Evolutionary conservation across 1,140 invertebrate species (phyloP).

Genomic region (Orius laevigatus): DNA sequence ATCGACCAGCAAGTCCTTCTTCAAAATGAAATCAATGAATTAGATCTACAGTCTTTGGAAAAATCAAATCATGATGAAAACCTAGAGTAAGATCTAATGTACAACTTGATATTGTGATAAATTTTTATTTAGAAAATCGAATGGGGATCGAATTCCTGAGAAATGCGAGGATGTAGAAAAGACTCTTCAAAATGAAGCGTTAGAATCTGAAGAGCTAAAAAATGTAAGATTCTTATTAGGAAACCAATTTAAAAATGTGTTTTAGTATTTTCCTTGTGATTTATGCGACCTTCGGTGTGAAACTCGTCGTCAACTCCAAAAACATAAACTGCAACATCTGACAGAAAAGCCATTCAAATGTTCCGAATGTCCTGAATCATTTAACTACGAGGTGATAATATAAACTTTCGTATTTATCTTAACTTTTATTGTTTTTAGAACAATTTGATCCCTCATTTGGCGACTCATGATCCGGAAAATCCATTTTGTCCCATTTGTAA

Average conservation of each 20-base stretch:
- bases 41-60: too few relatives aligned
- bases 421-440: slow-evolving; percentile 23
- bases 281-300: slow-evolving; percentile 37
- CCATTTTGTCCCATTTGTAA: slow-evolving; percentile 47
- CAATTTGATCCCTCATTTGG: slow-evolving; percentile 43
- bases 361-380: slow-evolving; percentile 38
- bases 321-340: slow-evolving; percentile 38
- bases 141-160: neutral
- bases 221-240: too few relatives aligned
- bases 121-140: neutral
- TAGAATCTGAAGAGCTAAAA: neutral
- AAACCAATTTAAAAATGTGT: too few relatives aligned
- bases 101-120: too few relatives aligned
- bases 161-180: neutral
- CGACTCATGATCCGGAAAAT: slow-evolving; percentile 35
- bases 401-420: slow-evolving; percentile 14
- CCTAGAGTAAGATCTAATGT: too few relatives aligned
- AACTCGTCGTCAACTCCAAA: slow-evolving; percentile 33
- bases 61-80: too few relatives aligned
- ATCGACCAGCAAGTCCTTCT: too few relatives aligned
- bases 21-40: too few relatives aligned
- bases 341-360: slow-evolving; percentile 46
- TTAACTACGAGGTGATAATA: slow-evolving; percentile 39
- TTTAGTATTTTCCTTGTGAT: slow-evolving; percentile 33
- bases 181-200: neutral